Evolutionary conservation across 2,113 vertebrate species (phyloP), one percentile per base, ranked within the genome.

Genomic region (Campylomormyrus tamandua): DNA sequence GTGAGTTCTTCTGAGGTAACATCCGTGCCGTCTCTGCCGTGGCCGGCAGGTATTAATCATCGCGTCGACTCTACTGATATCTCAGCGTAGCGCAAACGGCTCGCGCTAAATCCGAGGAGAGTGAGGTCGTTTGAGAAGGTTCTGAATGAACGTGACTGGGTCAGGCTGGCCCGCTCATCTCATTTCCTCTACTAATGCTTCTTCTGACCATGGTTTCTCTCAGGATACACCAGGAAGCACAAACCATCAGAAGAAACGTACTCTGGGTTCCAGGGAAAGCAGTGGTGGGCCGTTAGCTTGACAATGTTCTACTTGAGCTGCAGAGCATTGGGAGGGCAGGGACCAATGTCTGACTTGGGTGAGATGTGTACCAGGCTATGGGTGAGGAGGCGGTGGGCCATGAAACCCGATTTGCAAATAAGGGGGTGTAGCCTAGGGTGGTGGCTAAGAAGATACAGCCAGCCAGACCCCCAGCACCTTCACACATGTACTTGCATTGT

Each of bases 111-210:
- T 62, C 58, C 7, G 9, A n/a, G 24, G 53, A 58, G 53, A 24
- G 53, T 58, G 19, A 5, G 5, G 8, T 8, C 21, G 0, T 24
- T 62, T n/a, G 56, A 62, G 24, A 62, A 62, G 56, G 21, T 62
- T 62, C 21, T 62, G 58, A 15, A 42, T 1, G 74, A 80, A 5
- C 0, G 24, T 52, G 49, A 52, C 27, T 52, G 9, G 84, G 84
- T 53, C 84, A 52, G 9, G 10, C 46, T 17, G 9, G 2, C 21
- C n/a, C 15, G 5, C 85, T 35, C 48, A 31, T 9, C n/a, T 52
- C n/a, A 87, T 53, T 35, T 87, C 84, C 84, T 87, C 11, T 87
- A n/a, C n/a, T 35, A 87, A 87, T 87, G 84, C 49, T 52, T n/a
- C 46, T 50, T 52, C 46, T 50, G 49, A n/a, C 84, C 27, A 15